phyloP scores from a whole-genome alignment of 2,113 vertebrate genomes.

The Semnornis frantzii region DNA sequence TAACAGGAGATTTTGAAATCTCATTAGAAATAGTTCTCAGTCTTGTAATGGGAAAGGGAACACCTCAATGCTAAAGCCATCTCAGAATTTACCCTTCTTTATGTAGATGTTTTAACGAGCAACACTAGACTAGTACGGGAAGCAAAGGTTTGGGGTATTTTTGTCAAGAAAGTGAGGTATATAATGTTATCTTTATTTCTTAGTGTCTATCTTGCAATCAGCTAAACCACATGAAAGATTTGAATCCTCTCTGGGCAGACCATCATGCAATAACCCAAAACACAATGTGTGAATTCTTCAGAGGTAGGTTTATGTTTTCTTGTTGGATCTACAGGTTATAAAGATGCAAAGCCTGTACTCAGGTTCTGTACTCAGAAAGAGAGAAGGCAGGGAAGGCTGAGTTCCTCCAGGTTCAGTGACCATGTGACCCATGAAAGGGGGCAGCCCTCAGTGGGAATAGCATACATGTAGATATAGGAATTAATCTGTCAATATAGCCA shows the following conservation, averaged over 20 bases:
- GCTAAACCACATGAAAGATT: background rate
- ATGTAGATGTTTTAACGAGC: background rate
- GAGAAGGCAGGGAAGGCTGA: background rate
- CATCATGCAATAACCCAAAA: background rate
- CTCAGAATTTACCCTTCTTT: background rate
- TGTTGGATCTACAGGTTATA: background rate
- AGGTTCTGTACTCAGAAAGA: background rate
- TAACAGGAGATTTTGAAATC: slow-evolving; percentile 27
- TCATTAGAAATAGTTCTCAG: slow-evolving; percentile 14
- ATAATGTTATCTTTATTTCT: background rate
- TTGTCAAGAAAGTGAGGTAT: background rate
- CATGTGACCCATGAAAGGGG: background rate
- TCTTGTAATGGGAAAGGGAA: background rate
- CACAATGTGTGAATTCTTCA: background rate
- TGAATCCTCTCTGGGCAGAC: background rate
- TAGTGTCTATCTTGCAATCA: background rate
- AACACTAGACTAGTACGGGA: background rate
- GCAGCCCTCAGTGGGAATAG: background rate
- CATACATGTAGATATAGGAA: background rate
- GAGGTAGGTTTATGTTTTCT: background rate
- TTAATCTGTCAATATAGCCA: background rate
- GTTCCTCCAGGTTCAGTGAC: background rate
- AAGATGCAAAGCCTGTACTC: background rate
- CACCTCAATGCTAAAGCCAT: background rate
- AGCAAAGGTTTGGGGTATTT: background rate